Percentiles rank a stretch among this genome's conserved stretches.
Evolutionary conservation across 2,797 vertebrate species (phyloP).

Genomic region (Karalla daura): DNA sequence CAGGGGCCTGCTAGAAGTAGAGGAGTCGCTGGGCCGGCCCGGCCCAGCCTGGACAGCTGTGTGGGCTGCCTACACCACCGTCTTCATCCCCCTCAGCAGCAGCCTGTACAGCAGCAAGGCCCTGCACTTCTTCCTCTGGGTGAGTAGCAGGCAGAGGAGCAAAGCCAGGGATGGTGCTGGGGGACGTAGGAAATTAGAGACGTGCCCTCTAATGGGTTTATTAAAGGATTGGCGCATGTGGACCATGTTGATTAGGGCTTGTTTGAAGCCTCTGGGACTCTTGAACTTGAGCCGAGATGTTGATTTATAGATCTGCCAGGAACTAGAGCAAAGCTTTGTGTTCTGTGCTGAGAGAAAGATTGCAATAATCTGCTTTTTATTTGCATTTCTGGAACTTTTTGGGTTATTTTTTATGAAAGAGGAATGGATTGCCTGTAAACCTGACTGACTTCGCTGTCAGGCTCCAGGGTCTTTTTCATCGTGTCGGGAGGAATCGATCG

Average conservation of each 20-base stretch:
- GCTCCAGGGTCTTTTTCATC: not conserved
- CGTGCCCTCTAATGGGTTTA: not conserved
- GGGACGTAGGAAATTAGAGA: not conserved
- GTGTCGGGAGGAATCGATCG: not conserved
- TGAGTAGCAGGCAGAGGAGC: conserved; percentile 64
- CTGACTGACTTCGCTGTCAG: too few relatives aligned
- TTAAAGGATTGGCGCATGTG: not conserved
- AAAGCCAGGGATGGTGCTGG: conserved; percentile 5
- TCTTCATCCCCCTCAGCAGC: conserved; percentile 86
- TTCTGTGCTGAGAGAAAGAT: too few relatives aligned
- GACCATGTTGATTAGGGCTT: not conserved
- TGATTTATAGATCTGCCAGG: too few relatives aligned
- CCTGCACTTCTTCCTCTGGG: conserved; percentile 86
- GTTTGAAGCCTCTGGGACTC: not conserved
- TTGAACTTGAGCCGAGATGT: not conserved
- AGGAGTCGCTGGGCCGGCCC: conserved; percentile 61
- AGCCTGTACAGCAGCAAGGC: conserved; percentile 84
- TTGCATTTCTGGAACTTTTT: too few relatives aligned
- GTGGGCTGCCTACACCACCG: conserved; percentile 84
- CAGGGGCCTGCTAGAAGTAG: conserved; percentile 78
- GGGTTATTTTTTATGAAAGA: too few relatives aligned
- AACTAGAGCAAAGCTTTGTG: too few relatives aligned
- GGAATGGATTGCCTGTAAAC: too few relatives aligned
- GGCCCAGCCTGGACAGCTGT: conserved; percentile 78
- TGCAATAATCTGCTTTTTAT: too few relatives aligned